Conservation (phyloP, 2,888 invertebrate genomes). For the Pyrochroa serraticornis region DNA sequence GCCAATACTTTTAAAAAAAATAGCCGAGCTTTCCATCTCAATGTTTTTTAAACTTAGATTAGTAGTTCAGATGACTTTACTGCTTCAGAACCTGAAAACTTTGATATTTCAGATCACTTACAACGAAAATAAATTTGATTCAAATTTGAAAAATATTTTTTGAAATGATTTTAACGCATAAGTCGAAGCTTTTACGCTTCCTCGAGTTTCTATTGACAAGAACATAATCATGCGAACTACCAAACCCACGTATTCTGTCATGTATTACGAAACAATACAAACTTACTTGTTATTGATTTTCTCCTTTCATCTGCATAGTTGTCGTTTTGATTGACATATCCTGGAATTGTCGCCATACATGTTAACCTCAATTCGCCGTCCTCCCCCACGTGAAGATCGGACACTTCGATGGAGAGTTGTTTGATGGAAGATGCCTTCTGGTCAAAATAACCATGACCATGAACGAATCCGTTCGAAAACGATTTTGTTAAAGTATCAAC, state of each 20-base stretch:
- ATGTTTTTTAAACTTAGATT: too few relatives aligned
- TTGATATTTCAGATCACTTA: too few relatives aligned
- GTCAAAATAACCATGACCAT: constrained; percentile 62
- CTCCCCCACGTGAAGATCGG: constrained; percentile 71
- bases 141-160: too few relatives aligned
- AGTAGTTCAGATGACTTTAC: too few relatives aligned
- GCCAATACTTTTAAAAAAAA: too few relatives aligned
- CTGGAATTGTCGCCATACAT: constrained; percentile 80
- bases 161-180: too few relatives aligned
- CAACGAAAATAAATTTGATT: too few relatives aligned
- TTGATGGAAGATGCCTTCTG: constrained; percentile 65
- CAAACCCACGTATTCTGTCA: neutral
- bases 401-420: constrained; percentile 75
- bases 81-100: too few relatives aligned
- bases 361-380: constrained; percentile 75
- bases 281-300: constrained; percentile 72
- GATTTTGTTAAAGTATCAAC: constrained; percentile 56
- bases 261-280: constrained; percentile 47
- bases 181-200: too few relatives aligned
- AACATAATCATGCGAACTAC: too few relatives aligned
- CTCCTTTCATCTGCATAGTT: constrained; percentile 77
- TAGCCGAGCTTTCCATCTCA: too few relatives aligned
- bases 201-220: too few relatives aligned
- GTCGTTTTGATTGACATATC: constrained; percentile 72
- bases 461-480: constrained; percentile 58